phyloP scores from a whole-genome alignment of 2,797 vertebrate genomes.

The Tamandua tetradactyla region DNA sequence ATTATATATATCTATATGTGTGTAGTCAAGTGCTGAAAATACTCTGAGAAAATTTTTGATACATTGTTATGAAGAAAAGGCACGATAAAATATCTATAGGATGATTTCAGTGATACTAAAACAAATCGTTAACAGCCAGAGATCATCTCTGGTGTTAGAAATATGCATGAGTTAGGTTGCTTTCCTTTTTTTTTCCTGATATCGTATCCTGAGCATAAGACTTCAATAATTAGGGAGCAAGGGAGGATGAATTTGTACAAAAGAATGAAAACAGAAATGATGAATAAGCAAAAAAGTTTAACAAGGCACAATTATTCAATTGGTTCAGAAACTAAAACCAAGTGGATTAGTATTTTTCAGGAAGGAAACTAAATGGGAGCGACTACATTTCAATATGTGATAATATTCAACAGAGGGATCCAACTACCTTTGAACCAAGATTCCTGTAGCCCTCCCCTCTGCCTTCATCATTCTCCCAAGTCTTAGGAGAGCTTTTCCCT shows the following conservation, averaged over 20 bases:
- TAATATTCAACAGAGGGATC: neutral
- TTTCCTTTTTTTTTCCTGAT: neutral
- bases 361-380: neutral
- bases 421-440: neutral
- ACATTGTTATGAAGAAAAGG: neutral
- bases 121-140: neutral
- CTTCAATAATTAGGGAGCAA: neutral
- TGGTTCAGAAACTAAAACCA: neutral
- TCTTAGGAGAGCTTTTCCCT: neutral
- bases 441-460: neutral
- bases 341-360: neutral
- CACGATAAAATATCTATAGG: neutral
- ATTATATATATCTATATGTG: neutral
- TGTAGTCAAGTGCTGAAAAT: neutral
- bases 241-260: neutral
- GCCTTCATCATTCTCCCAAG: neutral
- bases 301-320: neutral
- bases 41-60: neutral
- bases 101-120: neutral
- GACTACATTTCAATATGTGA: neutral
- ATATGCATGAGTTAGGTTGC: neutral
- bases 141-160: neutral
- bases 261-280: neutral
- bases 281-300: neutral
- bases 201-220: neutral